Percentiles rank a stretch among this genome's conserved stretches.
Evolutionary conservation across 92 coral and sea anemone genomes (phyloP).

Genomic region (Pocillopora meandrina): DNA sequence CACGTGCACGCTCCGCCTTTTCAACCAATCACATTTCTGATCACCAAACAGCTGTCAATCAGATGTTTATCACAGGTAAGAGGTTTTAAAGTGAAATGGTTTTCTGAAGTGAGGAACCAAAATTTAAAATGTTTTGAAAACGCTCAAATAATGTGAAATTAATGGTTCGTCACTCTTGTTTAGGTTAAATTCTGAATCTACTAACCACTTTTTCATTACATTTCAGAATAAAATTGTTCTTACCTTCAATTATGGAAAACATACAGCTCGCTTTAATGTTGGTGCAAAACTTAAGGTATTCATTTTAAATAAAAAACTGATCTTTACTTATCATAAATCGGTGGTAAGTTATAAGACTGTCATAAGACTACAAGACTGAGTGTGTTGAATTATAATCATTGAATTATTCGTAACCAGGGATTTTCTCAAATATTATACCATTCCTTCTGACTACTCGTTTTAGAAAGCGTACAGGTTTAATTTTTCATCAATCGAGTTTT

Average conservation of each 20-base stretch:
- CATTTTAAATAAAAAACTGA: not conserved
- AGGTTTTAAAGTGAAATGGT: not conserved
- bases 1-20: slow-evolving; percentile 99
- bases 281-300: slow-evolving; percentile 93
- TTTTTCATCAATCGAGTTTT: no score
- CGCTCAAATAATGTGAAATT: not conserved
- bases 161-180: not conserved
- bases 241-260: slow-evolving; percentile 87
- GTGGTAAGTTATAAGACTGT: not conserved
- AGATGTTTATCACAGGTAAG: slow-evolving; percentile 95
- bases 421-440: no score
- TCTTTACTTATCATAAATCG: not conserved
- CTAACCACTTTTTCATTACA: not conserved
- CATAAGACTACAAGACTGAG: no score
- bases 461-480: no score
- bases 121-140: no score
- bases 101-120: no score
- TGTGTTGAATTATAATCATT: no score
- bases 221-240: slow-evolving; percentile 83
- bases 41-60: slow-evolving; percentile 81
- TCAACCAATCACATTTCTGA: slow-evolving; percentile 96
- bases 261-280: slow-evolving; percentile 97
- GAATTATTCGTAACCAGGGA: no score
- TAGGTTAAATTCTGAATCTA: not conserved
- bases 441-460: no score